A percentile compares a stretch with the other conserved stretches of the same genome.
Evolutionary conservation across 2,797 vertebrate species (phyloP).

Genomic region (Scolopax rusticola): DNA sequence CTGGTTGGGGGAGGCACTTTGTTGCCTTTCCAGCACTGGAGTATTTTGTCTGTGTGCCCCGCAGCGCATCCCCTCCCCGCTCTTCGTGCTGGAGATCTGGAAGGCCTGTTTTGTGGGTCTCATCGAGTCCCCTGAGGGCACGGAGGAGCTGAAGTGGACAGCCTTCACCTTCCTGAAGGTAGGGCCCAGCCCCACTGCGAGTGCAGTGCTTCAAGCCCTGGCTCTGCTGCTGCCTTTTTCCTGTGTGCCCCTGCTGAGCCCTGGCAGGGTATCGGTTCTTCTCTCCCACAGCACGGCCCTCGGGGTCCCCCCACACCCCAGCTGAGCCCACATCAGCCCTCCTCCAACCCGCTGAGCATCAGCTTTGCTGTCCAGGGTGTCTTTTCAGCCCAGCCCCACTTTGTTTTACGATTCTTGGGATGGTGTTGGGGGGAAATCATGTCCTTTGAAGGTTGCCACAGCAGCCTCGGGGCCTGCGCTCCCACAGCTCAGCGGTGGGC

Average conservation of each 20-base stretch:
- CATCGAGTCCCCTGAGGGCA: constrained; percentile 97
- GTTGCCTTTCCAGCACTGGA: not conserved
- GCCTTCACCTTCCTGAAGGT: constrained; percentile 99
- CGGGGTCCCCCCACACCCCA: not conserved
- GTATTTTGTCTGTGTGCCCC: not conserved
- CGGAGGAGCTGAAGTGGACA: constrained; percentile 97
- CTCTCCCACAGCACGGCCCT: not conserved
- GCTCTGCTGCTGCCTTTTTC: not conserved
- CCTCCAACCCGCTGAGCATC: not conserved
- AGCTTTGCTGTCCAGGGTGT: not conserved
- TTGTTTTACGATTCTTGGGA: not conserved
- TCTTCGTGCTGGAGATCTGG: constrained; percentile 97
- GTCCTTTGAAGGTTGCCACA: not conserved
- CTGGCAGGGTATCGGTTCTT: not conserved
- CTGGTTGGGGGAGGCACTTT: not conserved
- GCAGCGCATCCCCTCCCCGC: constrained; percentile 89
- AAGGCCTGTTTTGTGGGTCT: constrained; percentile 98
- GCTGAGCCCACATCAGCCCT: not conserved
- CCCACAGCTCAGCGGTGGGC: not conserved
- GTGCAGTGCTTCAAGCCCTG: accelerated
- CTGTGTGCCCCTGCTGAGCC: accelerated
- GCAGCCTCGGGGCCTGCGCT: not conserved
- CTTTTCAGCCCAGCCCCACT: not conserved
- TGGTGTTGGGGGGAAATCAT: accelerated
- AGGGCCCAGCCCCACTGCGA: accelerated